Conservation (phyloP, 2,797 vertebrate genomes). For the Borostomias antarcticus region DNA sequence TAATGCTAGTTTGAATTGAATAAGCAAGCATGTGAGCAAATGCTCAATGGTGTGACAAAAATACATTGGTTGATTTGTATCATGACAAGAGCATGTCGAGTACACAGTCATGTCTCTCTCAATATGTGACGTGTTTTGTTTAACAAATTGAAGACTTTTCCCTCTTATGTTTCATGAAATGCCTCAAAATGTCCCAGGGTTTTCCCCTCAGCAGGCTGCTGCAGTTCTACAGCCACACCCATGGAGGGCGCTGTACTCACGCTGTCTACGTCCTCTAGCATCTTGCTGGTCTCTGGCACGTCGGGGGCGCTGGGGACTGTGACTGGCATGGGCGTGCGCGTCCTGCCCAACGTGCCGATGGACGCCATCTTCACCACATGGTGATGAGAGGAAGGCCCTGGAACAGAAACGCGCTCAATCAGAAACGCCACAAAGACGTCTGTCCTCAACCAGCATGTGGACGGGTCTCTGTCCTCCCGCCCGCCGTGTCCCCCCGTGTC, state of each 20-base stretch:
- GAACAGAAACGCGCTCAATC: conserved; percentile 1
- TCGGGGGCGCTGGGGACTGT: conserved; percentile 93
- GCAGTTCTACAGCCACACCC: conserved; percentile 20
- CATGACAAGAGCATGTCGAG: too few species aligned
- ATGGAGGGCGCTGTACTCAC: conserved; percentile 79
- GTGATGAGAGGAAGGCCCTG: conserved; percentile 79
- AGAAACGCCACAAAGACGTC: not conserved
- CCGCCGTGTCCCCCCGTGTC: not conserved
- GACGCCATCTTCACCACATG: conserved; percentile 96
- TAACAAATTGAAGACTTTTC: too few species aligned
- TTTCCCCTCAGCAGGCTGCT: too few species aligned
- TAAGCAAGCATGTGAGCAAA: not conserved
- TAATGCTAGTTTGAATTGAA: not conserved
- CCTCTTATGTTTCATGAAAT: too few species aligned
- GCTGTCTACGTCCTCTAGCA: conserved; percentile 93
- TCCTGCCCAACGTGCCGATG: conserved; percentile 92
- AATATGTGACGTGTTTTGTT: too few species aligned
- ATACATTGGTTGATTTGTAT: not conserved
- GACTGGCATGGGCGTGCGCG: conserved; percentile 91
- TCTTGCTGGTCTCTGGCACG: conserved; percentile 89
- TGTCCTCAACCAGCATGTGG: not conserved
- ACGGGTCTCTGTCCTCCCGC: not conserved
- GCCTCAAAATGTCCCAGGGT: too few species aligned
- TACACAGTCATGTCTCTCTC: too few species aligned
- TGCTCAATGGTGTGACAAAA: too few species aligned